Base-by-base conservation (phyloP, 2,797 vertebrate genomes). In the Tapera naevia region DNA sequence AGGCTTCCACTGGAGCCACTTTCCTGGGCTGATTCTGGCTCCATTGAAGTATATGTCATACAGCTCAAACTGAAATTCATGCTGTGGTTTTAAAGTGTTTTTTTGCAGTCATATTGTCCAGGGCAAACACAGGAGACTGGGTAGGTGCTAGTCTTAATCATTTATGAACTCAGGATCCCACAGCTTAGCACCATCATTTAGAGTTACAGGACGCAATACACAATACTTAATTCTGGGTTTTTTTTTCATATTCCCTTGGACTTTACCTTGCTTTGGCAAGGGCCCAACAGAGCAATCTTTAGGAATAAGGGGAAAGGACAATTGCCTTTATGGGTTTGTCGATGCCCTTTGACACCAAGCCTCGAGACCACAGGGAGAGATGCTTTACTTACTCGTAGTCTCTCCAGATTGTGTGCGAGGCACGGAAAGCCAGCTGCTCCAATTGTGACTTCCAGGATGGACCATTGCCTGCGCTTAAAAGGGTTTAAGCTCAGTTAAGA, bases 91-190 rank as follows among this genome's bases (percentile, higher is more conserved):
- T 72, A 41, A 53, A 58, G 28, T 2, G 0, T 46, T 58, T 91
- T 70, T 19, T 48, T 53, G 10, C 32, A 46, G 33, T 28, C 2
- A 6, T 45, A 61, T 19, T 88, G 22, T 65, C 33, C 12, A 46
- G 46, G 23, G 25, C n/a, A 58, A 10, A 30, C 0, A 0, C 2
- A 1, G 30, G 30, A 16, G 3, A 15, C 57, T 24, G 33, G 14
- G 10, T 75, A 14, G 32, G 6, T 12, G 25, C 7, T 16, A 17
- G 22, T 33, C n/a, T 28, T 53, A 48, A n/a, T 35, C 10, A 5
- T 65, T 25, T 61, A 18, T 50, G 60, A 54, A 37, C 65, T 21
- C 54, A n/a, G 37, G 54, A 5, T 35, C 41, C n/a, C 43, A 28
- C 37, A 28, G 25, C 16, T 56, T 51, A 35, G 22, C 43, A 6